Evolutionary conservation across 2,888 invertebrate species (phyloP), one percentile per base, ranked within the genome.

Genomic region (Agriopis leucophaearia): DNA sequence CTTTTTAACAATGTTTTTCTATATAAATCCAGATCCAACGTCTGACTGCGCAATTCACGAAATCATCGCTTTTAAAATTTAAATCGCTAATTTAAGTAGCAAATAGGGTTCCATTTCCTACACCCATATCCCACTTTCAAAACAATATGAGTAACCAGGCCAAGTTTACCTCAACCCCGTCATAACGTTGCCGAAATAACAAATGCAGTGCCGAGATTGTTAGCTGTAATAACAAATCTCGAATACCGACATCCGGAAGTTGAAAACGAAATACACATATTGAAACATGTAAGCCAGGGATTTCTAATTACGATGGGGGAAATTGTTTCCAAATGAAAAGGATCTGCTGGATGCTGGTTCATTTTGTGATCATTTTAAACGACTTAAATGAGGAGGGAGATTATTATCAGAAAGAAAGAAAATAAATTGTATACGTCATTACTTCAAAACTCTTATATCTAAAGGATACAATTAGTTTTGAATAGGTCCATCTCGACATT

Each of bases 201-300:
- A 57, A 57, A 57, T 57, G 35, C 57, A 57, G 9, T 27, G 18
- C 15, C 15, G 45, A 57, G 57, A 57, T 57, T 57, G 45, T 45
- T 45, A 15, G 45, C 27, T 51, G 47, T 36, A 47, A 57, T 40
- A 57, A 45, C 44, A 36, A 15, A 15, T 54, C 4, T 18, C 27
- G 10, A 10, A 27, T 12, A 35, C 51, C n/a, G 2, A 13, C 16
- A 16, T 48, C 35, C 13, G 51, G 35, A 27, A 35, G 35, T 35
- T 35, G 35, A n/a, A 51, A 35, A 27, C 16, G 47, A 50, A 18
- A 50, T 13, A 50, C 27, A 15, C 27, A 50, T 27, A 50, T 50
- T 13, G 50, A 27, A 27, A 50, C 35, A 50, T 50, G 13, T 50
- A 50, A 13, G 52, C 52, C 38, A 16, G 38, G 38, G 38, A 38